Conservation (phyloP, 2,888 invertebrate genomes). For the Macrosoma leucophasiata region DNA sequence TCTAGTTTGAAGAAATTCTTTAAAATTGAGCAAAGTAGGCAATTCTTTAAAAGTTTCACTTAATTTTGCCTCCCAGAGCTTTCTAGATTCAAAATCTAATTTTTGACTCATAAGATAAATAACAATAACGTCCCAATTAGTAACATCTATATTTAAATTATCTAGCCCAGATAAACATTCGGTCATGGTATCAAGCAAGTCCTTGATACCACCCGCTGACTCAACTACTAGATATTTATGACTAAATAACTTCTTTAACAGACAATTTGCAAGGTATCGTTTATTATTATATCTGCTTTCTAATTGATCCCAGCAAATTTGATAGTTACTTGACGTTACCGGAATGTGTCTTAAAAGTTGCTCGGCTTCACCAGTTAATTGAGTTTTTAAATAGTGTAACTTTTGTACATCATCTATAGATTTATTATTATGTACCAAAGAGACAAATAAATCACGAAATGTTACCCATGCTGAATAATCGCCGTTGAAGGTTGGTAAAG, state of each 20-base stretch:
- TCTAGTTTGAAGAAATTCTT: slow-evolving; percentile 20
- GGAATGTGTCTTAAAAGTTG: no score
- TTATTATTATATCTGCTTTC: slow-evolving; percentile 17
- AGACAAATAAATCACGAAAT: no score
- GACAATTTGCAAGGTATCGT: slow-evolving; percentile 10
- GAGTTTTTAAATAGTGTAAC: no score
- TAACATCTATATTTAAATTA: slow-evolving; percentile 16
- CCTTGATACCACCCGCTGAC: no score
- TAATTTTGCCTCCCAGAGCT: slow-evolving; percentile 25
- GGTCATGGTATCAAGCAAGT: slow-evolving; percentile 19
- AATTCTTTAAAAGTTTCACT: slow-evolving; percentile 8
- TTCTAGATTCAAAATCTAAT: slow-evolving; percentile 21
- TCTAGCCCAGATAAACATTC: slow-evolving; percentile 21
- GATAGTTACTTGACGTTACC: no score
- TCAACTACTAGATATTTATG: no score
- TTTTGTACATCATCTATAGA: no score
- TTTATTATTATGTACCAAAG: no score
- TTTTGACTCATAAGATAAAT: slow-evolving; percentile 20
- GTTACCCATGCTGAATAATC: no score
- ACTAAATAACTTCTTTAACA: slow-evolving; percentile 1
- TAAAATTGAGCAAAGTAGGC: slow-evolving; percentile 22
- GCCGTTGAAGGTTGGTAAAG: no score
- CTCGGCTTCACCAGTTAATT: no score
- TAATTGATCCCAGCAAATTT: slow-evolving; percentile 18
- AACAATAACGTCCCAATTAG: slow-evolving; percentile 25